Percentiles rank a stretch among this genome's conserved stretches.
phyloP scores from a whole-genome alignment of 2,888 invertebrate species.

The Catocala sponsa region DNA sequence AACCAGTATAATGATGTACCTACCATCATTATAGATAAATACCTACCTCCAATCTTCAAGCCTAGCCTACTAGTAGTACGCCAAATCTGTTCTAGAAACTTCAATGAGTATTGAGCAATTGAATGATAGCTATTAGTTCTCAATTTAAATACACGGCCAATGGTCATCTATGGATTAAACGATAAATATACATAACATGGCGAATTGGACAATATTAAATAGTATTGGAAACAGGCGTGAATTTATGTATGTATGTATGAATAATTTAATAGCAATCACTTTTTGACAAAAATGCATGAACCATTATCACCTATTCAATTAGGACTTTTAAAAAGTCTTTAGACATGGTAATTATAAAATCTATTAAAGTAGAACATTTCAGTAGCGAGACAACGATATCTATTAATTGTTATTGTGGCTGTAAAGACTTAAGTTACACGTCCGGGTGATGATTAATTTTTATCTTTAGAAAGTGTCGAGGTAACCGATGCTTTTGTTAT shows the following conservation, averaged over 20 bases:
- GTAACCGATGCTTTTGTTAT: slow-evolving; percentile 49
- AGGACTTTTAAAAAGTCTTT: background rate
- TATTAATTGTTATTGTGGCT: slow-evolving; percentile 35
- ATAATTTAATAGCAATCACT: no score
- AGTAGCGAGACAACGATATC: slow-evolving; percentile 20
- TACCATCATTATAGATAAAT: background rate
- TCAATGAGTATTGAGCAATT: slow-evolving; percentile 30
- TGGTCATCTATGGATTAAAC: no score
- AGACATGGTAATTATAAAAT: background rate
- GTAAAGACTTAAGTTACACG: slow-evolving; percentile 26
- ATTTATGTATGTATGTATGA: no score
- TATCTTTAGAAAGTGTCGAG: slow-evolving; percentile 53
- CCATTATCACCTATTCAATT: background rate
- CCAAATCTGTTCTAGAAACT: background rate
- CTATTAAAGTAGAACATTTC: slow-evolving; percentile 15
- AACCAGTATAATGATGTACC: slow-evolving; percentile 29
- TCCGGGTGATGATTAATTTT: slow-evolving; percentile 44
- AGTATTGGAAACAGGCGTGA: no score
- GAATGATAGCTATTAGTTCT: slow-evolving; percentile 21
- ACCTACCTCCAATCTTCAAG: no score
- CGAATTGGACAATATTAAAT: no score
- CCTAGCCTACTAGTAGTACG: no score
- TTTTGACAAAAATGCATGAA: background rate
- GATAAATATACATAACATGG: no score
- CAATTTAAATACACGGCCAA: slow-evolving; percentile 15